Conservation (phyloP, 2,888 invertebrate species). For the Agrochola lychnidis region DNA sequence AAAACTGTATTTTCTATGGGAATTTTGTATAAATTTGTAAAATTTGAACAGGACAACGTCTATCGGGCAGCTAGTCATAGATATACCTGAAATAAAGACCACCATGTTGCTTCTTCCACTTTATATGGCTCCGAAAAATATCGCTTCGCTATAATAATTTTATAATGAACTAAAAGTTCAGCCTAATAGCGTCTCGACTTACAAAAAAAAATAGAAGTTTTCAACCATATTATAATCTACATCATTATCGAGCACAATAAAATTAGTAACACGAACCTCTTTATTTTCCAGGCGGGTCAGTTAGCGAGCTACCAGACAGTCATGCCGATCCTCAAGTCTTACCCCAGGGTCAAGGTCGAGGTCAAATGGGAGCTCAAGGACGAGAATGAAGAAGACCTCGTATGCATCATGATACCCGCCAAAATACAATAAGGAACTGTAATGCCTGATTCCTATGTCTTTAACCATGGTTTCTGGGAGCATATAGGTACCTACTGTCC, state of each 20-base stretch:
- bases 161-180: neutral
- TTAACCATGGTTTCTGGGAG: slow-evolving; percentile 11
- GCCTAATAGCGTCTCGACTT: neutral
- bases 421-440: slow-evolving; percentile 85
- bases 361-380: slow-evolving; percentile 94
- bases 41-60: too few relatives aligned
- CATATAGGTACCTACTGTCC: neutral
- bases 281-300: slow-evolving; percentile 81
- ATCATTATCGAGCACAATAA: neutral
- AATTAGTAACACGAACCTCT: slow-evolving; percentile 12
- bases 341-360: slow-evolving; percentile 93
- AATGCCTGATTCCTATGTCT: slow-evolving; percentile 19
- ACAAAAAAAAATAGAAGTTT: neutral
- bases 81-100: too few relatives aligned
- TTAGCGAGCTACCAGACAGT: slow-evolving; percentile 87
- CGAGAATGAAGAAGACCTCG: slow-evolving; percentile 91
- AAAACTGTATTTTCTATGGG: too few relatives aligned
- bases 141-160: neutral
- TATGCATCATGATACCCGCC: slow-evolving; percentile 93
- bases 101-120: too few relatives aligned
- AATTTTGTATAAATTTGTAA: too few relatives aligned
- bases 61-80: too few relatives aligned
- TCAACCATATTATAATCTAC: neutral
- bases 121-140: neutral
- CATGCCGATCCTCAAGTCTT: slow-evolving; percentile 92